These are phyloP conservation scores for Noctilio leporinus DNA, from an alignment of 2,113 vertebrate genomes.

Conservation along the genomic window DNA sequence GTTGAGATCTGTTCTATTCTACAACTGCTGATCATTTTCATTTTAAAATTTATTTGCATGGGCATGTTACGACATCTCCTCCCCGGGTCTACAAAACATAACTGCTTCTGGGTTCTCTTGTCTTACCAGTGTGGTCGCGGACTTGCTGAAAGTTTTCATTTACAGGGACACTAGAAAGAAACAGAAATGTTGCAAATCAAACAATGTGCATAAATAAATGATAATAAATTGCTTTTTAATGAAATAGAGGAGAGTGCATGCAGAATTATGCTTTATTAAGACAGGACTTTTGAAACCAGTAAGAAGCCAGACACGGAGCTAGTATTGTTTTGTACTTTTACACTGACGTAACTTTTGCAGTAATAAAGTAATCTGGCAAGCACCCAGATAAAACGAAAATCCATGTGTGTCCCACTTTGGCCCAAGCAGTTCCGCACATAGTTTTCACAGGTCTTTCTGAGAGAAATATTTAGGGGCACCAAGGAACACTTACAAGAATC, in stretches of 20 bases:
- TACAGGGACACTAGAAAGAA: conserved; percentile 50
- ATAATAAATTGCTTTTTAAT: not conserved
- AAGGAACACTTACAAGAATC: conserved; percentile 63
- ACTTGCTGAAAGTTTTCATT: conserved; percentile 8
- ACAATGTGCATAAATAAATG: not conserved
- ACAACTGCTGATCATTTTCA: not conserved
- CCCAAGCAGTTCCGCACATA: not conserved
- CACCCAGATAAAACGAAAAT: conserved; percentile 26
- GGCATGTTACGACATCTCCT: not conserved
- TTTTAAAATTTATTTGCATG: not conserved
- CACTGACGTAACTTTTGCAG: not conserved
- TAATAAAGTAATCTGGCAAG: not conserved
- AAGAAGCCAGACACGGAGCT: not conserved
- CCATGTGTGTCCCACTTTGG: not conserved
- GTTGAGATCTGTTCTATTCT: not conserved
- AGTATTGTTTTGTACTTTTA: not conserved
- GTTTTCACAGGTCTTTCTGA: not conserved
- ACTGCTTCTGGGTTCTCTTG: not conserved
- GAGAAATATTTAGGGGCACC: not conserved
- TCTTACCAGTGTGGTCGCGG: conserved; percentile 57
- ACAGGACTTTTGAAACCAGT: not conserved
- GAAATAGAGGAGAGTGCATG: not conserved
- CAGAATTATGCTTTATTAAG: not conserved
- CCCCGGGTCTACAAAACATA: not conserved
- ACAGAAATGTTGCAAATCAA: not conserved